Conservation (phyloP, 2,113 vertebrate genomes). For the Chaetops frenatus region DNA sequence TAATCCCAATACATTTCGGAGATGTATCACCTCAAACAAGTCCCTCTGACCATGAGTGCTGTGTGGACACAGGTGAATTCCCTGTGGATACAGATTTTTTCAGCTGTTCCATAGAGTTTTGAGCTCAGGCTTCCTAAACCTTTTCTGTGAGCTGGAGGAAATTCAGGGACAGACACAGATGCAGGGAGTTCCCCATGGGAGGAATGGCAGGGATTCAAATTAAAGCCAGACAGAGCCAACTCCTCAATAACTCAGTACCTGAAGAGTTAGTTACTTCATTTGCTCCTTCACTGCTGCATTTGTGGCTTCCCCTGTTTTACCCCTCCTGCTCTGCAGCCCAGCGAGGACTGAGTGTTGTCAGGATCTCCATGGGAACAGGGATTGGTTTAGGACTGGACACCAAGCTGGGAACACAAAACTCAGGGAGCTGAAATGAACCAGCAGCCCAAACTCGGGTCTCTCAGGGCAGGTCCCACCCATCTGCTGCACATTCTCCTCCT, state of each 20-base stretch:
- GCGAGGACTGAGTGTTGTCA: accelerated
- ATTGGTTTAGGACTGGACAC: neutral
- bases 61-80: neutral
- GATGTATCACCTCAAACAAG: neutral
- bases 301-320: neutral
- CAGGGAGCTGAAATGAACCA: neutral
- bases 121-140: neutral
- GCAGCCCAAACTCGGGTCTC: accelerated
- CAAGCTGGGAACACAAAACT: neutral
- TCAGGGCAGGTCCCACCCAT: neutral
- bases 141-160: neutral
- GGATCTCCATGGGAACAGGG: neutral
- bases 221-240: neutral
- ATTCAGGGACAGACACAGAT: accelerated
- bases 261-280: neutral
- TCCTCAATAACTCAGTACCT: neutral
- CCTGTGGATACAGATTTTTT: neutral
- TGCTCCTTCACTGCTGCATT: neutral
- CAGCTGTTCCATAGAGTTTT: neutral
- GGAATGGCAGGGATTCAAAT: accelerated
- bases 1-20: neutral
- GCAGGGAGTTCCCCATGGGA: accelerated
- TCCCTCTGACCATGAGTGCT: neutral
- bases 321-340: neutral
- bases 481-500: neutral